Evolutionary conservation across 2,113 vertebrate genomes (phyloP).

Genomic region (Melanocharis versteri): DNA sequence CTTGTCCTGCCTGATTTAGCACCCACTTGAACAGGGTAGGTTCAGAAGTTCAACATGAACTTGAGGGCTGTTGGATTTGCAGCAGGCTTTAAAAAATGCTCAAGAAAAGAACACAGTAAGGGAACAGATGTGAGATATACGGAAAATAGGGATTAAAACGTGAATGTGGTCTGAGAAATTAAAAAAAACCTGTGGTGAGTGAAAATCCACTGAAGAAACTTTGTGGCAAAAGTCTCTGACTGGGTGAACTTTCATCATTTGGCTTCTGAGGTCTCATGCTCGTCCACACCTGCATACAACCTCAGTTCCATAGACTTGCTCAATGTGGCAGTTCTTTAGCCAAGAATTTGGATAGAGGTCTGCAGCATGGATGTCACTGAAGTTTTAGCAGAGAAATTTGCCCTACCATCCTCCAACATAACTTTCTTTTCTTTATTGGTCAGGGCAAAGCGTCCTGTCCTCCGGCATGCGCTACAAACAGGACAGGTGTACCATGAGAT

Average conservation of each 20-base stretch:
- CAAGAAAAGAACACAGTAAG: background rate
- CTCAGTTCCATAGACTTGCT: background rate
- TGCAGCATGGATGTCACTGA: background rate
- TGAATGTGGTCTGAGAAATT: background rate
- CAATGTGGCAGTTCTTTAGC: background rate
- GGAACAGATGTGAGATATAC: background rate
- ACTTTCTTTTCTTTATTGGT: background rate
- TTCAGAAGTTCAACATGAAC: slow-evolving; percentile 38
- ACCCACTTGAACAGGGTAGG: background rate
- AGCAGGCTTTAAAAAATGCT: background rate
- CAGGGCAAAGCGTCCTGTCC: background rate
- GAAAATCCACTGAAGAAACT: background rate
- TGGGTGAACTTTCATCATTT: background rate
- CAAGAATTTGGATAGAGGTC: background rate
- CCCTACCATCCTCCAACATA: background rate
- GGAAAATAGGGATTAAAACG: background rate
- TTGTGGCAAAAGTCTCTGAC: background rate
- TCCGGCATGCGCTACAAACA: background rate
- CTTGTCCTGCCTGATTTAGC: slow-evolving; percentile 49
- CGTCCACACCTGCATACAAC: background rate
- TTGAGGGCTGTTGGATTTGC: background rate
- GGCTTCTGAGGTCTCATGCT: background rate
- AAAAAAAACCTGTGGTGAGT: background rate
- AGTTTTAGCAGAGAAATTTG: background rate
- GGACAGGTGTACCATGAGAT: fast-evolving